Percentiles rank a stretch among this genome's conserved stretches.
Conservation (phyloP, 2,113 vertebrate species). For the Gymnocephalus cernua region DNA sequence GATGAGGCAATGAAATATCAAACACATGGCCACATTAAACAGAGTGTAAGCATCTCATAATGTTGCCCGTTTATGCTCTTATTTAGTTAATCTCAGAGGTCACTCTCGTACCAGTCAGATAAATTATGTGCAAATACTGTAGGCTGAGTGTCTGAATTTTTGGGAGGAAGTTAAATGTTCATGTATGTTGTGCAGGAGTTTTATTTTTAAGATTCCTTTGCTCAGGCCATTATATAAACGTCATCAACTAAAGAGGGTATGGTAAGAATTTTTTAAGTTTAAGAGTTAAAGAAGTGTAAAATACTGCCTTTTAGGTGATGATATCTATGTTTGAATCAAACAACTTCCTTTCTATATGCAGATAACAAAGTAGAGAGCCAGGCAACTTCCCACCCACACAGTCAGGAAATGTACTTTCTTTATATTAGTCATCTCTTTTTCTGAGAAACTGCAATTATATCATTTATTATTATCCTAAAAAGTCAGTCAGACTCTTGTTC, state of each 20-base stretch:
- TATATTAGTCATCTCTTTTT: conserved; percentile 5
- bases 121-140: neutral
- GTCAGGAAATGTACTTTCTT: conserved; percentile 26
- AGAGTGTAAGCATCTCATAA: neutral
- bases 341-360: neutral
- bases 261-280: neutral
- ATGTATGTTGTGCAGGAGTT: neutral
- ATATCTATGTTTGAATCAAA: neutral
- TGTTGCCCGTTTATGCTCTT: neutral
- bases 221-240: neutral
- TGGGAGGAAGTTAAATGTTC: neutral
- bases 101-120: neutral
- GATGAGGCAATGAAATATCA: neutral
- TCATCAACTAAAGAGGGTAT: neutral
- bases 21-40: neutral
- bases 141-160: too few species aligned
- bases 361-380: neutral
- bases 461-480: neutral
- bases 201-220: neutral
- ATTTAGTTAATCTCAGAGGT: neutral
- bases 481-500: neutral
- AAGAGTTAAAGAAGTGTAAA: neutral
- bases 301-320: neutral
- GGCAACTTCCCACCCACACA: neutral
- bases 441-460: neutral